Conservation (phyloP, 2,797 vertebrate species). For the Strix occidentalis region DNA sequence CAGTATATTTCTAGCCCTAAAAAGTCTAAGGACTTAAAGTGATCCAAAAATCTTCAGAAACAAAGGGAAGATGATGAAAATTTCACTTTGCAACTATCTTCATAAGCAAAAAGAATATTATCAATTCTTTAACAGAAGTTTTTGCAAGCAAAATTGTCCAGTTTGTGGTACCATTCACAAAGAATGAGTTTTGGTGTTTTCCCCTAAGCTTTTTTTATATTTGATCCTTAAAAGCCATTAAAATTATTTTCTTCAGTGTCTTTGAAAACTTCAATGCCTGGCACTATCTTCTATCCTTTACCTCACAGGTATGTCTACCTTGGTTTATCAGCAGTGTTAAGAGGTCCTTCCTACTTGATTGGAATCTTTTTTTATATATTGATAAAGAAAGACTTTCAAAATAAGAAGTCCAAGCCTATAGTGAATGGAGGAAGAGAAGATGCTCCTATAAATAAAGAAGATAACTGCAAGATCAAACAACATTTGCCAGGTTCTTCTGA, state of each 20-base stretch:
- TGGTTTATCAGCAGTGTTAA: conserved; percentile 26
- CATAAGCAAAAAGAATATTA: background rate
- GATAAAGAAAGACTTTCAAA: conserved; percentile 42
- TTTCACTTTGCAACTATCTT: background rate
- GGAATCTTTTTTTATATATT: background rate
- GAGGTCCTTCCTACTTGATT: conserved; percentile 39
- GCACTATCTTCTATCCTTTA: background rate
- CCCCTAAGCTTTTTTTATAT: background rate
- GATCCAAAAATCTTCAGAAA: background rate
- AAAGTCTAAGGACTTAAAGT: background rate
- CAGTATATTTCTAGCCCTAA: background rate
- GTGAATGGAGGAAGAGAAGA: conserved; percentile 44
- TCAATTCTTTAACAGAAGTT: background rate
- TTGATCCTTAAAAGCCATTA: background rate
- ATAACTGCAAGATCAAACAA: background rate
- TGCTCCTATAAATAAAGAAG: background rate
- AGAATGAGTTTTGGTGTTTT: background rate
- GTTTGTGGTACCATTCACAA: background rate
- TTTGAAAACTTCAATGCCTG: background rate
- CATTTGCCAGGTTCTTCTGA: background rate
- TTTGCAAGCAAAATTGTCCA: background rate
- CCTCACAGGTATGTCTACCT: conserved; percentile 52
- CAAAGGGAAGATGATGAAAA: background rate
- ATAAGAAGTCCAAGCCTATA: background rate
- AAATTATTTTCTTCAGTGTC: background rate